Evolutionary conservation across 2,113 vertebrate genomes (phyloP).

Genomic region (Pluvialis apricaria): DNA sequence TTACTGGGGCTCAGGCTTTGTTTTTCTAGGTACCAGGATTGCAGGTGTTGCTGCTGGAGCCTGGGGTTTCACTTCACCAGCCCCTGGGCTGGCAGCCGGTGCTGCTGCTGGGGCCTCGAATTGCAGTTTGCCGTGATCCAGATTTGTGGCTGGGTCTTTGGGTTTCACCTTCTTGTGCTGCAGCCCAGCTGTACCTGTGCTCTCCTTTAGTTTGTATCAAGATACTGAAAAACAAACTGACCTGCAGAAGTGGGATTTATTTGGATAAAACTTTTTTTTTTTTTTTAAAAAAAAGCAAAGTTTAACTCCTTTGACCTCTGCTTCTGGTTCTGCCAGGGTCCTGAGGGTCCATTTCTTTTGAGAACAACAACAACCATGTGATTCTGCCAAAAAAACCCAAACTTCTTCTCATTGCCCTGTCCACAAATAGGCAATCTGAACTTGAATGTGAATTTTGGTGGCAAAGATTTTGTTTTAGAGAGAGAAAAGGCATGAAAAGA

Average conservation of each 20-base stretch:
- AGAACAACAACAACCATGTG: constrained; percentile 36
- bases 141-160: constrained; percentile 26
- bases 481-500: not conserved
- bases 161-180: constrained; percentile 17
- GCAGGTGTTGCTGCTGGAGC: constrained; percentile 27
- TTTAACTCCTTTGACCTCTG: constrained; percentile 30
- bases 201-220: constrained; percentile 45
- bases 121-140: constrained; percentile 40
- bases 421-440: constrained; percentile 41
- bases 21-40: constrained; percentile 45
- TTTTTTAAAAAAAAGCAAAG: not conserved
- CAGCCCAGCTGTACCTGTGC: constrained; percentile 34
- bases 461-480: constrained; percentile 28
- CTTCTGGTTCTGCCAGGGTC: constrained; percentile 38
- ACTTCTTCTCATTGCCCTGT: constrained; percentile 21
- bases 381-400: constrained; percentile 42
- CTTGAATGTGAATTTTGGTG: constrained; percentile 62
- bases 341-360: constrained; percentile 28
- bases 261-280: constrained; percentile 1
- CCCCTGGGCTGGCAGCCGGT: constrained; percentile 23
- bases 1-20: constrained; percentile 7
- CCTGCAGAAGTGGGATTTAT: constrained; percentile 21
- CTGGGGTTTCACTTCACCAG: constrained; percentile 24
- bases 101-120: constrained; percentile 40
- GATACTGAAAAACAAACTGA: constrained; percentile 54